phyloP scores from a whole-genome alignment of 2,113 vertebrate genomes.

The Anolis sagrei region DNA sequence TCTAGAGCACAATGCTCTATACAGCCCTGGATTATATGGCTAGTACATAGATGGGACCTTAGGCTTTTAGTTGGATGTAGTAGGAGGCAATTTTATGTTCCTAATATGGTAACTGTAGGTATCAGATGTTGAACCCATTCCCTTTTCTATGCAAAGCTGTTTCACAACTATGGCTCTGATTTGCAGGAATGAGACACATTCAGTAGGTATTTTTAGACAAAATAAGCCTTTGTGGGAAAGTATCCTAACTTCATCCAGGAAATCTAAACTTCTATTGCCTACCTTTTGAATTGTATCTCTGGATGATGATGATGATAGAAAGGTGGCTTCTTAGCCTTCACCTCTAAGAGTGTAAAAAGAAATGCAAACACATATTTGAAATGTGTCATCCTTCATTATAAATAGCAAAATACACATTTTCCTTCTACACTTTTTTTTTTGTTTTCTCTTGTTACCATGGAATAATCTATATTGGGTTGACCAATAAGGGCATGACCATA shows the following conservation, averaged over 20 bases:
- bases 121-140: too few species aligned
- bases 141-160: too few species aligned
- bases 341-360: background rate
- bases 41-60: too few species aligned
- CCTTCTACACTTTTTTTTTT: background rate
- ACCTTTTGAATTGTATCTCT: background rate
- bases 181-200: too few species aligned
- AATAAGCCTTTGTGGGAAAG: too few species aligned
- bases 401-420: background rate
- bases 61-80: too few species aligned
- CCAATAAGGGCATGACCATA: background rate
- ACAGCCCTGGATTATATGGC: too few species aligned
- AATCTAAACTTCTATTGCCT: background rate
- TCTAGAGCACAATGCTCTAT: too few species aligned
- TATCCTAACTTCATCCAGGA: background rate
- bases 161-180: too few species aligned
- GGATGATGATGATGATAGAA: background rate
- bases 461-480: background rate
- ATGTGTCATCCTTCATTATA: constrained; percentile 4
- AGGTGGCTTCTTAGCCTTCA: background rate
- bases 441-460: background rate
- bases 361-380: constrained; percentile 1
- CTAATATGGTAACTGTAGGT: too few species aligned
- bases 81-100: too few species aligned
- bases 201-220: too few species aligned